Evolutionary conservation across 2,888 invertebrate species (phyloP).

Genomic region (Pristionchus maxplancki): DNA sequence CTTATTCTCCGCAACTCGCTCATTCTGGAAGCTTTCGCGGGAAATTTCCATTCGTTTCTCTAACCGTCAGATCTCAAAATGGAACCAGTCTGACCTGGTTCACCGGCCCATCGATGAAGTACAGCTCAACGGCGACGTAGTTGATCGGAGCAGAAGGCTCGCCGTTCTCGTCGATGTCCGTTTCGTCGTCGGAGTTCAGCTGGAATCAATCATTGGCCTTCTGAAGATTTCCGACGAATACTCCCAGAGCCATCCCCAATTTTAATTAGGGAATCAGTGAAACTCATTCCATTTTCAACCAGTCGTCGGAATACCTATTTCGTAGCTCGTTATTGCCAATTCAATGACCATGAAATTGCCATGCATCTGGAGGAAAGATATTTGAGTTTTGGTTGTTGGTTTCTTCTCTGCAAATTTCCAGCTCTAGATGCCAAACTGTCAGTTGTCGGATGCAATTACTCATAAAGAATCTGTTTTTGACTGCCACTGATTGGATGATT

Average conservation of each 20-base stretch:
- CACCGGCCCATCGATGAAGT: constrained; percentile 74
- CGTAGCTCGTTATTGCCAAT: neutral
- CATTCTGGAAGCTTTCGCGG: no score
- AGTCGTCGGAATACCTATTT: no score
- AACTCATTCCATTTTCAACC: no score
- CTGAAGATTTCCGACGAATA: no score
- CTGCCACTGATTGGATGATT: neutral
- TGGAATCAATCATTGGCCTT: neutral
- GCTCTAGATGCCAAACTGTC: neutral
- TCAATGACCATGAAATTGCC: neutral
- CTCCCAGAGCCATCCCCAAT: no score
- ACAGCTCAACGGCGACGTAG: constrained; percentile 75
- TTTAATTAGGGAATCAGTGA: neutral
- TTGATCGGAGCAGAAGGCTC: constrained; percentile 56
- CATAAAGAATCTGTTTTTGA: neutral
- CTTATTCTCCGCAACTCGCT: neutral
- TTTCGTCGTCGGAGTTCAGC: constrained; percentile 48
- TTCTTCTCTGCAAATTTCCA: neutral
- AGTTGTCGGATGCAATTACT: neutral
- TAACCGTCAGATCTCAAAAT: neutral
- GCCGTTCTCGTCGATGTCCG: constrained; percentile 58
- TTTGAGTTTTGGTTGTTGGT: neutral
- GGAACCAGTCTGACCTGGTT: constrained; percentile 67
- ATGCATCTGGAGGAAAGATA: neutral
- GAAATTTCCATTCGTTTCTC: no score